phyloP scores from a whole-genome alignment of 2,113 vertebrate genomes.

The Pluvianellus socialis region DNA sequence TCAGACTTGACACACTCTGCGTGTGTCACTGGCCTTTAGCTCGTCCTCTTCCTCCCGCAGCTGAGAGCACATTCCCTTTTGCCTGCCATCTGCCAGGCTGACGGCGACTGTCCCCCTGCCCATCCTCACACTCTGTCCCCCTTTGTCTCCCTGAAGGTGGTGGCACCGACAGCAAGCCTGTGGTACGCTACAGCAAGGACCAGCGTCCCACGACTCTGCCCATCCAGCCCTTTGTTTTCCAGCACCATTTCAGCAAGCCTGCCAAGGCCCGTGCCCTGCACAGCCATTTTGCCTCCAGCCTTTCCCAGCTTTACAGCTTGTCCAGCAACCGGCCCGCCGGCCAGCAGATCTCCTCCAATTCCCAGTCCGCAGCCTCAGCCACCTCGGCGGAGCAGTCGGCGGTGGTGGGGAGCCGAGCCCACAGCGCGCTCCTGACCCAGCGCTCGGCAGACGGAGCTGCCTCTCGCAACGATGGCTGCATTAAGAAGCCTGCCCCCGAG shows the following conservation, averaged over 20 bases:
- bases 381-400: background rate
- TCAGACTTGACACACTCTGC: background rate
- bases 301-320: constrained; percentile 85
- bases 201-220: constrained; percentile 94
- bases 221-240: constrained; percentile 98
- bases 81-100: background rate
- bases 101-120: background rate
- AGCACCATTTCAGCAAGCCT: constrained; percentile 89
- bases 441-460: constrained; percentile 31
- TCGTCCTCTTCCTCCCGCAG: background rate
- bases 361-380: constrained; percentile 39
- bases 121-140: background rate
- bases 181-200: constrained; percentile 94
- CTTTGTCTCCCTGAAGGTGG: constrained; percentile 73
- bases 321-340: constrained; percentile 65
- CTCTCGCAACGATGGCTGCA: background rate
- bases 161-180: constrained; percentile 76
- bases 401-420: background rate
- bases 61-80: background rate
- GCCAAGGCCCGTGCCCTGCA: constrained; percentile 86
- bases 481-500: constrained; percentile 68
- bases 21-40: background rate
- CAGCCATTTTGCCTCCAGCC: constrained; percentile 77
- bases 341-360: constrained; percentile 55
- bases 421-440: background rate